phyloP scores from a whole-genome alignment of 2,113 vertebrate genomes.

The Callaeas wilsoni region DNA sequence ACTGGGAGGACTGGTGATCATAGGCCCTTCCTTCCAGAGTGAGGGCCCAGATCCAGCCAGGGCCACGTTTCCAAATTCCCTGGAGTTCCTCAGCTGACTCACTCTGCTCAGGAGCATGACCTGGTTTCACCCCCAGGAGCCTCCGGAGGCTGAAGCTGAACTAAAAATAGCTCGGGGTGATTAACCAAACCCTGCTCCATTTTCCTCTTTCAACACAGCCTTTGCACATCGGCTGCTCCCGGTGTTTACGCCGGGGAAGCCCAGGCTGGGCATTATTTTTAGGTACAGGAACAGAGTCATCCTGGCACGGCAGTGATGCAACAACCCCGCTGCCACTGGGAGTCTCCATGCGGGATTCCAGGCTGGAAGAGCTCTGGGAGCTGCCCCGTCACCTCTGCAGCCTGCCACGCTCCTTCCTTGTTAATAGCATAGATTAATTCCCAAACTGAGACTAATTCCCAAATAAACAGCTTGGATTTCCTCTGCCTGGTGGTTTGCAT shows the following conservation, averaged over 20 bases:
- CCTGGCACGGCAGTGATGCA: slow-evolving; percentile 10
- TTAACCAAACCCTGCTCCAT: slow-evolving; percentile 45
- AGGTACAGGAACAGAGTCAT: slow-evolving; percentile 40
- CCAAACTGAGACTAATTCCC: background rate
- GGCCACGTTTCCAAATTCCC: background rate
- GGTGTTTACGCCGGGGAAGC: slow-evolving; percentile 44
- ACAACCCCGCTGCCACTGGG: background rate
- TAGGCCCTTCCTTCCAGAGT: background rate
- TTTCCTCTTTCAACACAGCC: slow-evolving; percentile 9
- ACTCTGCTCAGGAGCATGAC: slow-evolving; percentile 26
- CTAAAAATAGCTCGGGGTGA: slow-evolving; percentile 57
- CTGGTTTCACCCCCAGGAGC: slow-evolving; percentile 49
- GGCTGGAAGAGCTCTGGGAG: background rate
- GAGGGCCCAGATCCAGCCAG: background rate
- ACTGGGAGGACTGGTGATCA: background rate
- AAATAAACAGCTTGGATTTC: background rate
- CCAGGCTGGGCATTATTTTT: slow-evolving; percentile 42
- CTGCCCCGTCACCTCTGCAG: background rate
- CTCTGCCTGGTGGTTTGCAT: background rate
- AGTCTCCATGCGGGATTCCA: background rate
- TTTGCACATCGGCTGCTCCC: slow-evolving; percentile 38
- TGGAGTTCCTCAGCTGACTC: slow-evolving; percentile 35
- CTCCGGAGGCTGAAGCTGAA: background rate
- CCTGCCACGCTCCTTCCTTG: rapidly evolving
- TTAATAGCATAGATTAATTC: background rate